Base-by-base conservation (phyloP, 2,797 vertebrate genomes). In the Helostoma temminkii region DNA sequence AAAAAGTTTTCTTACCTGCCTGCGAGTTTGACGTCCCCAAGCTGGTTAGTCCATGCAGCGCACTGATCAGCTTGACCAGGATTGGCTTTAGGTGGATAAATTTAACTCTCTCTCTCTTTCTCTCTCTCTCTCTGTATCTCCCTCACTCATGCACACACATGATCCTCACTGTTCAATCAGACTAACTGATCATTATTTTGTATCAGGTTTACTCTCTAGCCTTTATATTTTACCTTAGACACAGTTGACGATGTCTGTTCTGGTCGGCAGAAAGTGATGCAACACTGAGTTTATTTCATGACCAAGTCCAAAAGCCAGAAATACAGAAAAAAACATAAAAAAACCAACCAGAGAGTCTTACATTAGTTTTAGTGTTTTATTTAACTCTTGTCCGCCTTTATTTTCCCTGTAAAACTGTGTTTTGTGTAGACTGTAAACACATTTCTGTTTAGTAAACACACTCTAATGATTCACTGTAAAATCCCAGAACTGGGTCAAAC, bases 51-150 rank as follows among this genome's bases (percentile, higher is more conserved):
- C 87, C 82, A 79, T 85, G 79, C 71, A 70, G 83, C 71, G 22
- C 80, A 74, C 83, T 91, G 91, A 93, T 92, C 86, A 91, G 92
- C 93, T 93, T 92, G 85, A 87, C 74, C 78, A 87, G 91, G 93
- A 93, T 93, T 89, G 91, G 82, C 84, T 87, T 87, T 67, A 88
- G 80, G 77, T 48, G 74, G 91, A 90, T 91, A 83, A 92, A 82
- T 92, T 86, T 93, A 88, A 82, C 86, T 81, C 89, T 43, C 73
- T 24, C 66, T 53, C 50, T 9, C 78, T 54, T 39, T 26, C 69
- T 32, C 53, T 58, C 74, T 65, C 53, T 42, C 72, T 65, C 62
- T 28, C 63, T 66, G 70, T n/a, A n/a, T 55, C 66, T 69, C 42
- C 24, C 37, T 71, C 56, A 26, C 56, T 46, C 32, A 30, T 34